These are phyloP conservation scores for Caenorhabditis sp. DNA, from an alignment of 2,888 invertebrate genomes.

Conservation along the genomic window DNA sequence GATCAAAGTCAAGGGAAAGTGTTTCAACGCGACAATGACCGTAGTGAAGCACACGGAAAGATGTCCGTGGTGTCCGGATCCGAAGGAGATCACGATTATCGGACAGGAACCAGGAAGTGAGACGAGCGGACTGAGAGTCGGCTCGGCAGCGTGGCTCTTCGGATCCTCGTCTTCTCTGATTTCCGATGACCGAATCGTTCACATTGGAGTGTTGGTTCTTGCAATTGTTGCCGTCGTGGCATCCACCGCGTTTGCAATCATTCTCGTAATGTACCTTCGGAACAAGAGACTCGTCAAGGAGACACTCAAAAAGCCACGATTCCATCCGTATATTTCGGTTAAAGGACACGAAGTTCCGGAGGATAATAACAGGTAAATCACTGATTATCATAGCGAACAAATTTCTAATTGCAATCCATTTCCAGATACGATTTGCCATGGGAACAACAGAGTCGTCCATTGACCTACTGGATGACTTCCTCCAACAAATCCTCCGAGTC, in stretches of 20 bases:
- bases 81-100: constrained; percentile 76
- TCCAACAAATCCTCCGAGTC: constrained; percentile 64
- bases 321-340: constrained; percentile 69
- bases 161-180: constrained; percentile 41
- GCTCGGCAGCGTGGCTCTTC: constrained; percentile 50
- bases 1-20: constrained; percentile 74
- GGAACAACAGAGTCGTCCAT: constrained; percentile 67
- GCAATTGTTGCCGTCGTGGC: constrained; percentile 69
- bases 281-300: constrained; percentile 65
- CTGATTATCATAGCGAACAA: background rate
- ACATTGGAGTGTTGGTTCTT: constrained; percentile 68
- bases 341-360: constrained; percentile 64
- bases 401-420: background rate
- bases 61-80: constrained; percentile 81
- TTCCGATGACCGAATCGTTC: constrained; percentile 66
- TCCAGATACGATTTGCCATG: constrained; percentile 75
- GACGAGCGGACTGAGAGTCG: constrained; percentile 18
- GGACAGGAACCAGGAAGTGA: constrained; percentile 69
- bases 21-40: constrained; percentile 80
- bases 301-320: constrained; percentile 61
- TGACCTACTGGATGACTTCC: constrained; percentile 70
- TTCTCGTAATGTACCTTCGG: constrained; percentile 69
- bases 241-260: constrained; percentile 67
- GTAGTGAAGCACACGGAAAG: constrained; percentile 76
- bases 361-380: constrained; percentile 67